A percentile compares a stretch with the other conserved stretches of the same genome.
phyloP scores from a whole-genome alignment of 2,888 invertebrate genomes.

The Helicoverpa assulta region DNA sequence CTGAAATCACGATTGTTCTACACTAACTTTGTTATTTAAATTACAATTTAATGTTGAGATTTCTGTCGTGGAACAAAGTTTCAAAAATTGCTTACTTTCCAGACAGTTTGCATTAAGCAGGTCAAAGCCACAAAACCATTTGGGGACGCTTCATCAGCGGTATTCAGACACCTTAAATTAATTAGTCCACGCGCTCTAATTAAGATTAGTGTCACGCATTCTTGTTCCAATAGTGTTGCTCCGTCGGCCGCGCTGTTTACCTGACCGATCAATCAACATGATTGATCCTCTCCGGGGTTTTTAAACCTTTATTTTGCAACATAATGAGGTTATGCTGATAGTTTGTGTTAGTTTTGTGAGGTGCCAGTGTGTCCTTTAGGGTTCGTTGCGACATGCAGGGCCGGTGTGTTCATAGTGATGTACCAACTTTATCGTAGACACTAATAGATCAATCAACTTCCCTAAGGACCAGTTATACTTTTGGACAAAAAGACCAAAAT shows the following conservation, averaged over 20 bases:
- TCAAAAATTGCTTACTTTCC: background rate
- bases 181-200: conserved; percentile 70
- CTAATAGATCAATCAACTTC: background rate
- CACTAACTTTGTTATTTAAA: background rate
- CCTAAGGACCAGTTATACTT: background rate
- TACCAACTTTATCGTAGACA: background rate
- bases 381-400: conserved; percentile 27
- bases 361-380: conserved; percentile 47
- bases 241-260: conserved; percentile 66
- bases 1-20: background rate
- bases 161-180: conserved; percentile 68
- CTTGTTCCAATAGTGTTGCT: conserved; percentile 74
- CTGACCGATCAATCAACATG: conserved; percentile 79
- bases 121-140: conserved; percentile 32
- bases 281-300: conserved; percentile 78
- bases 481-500: background rate
- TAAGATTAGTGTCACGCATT: conserved; percentile 72
- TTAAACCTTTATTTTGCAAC: conserved; percentile 73
- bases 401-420: background rate
- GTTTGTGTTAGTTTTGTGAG: conserved; percentile 54
- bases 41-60: conserved; percentile 1
- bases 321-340: conserved; percentile 66
- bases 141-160: conserved; percentile 40
- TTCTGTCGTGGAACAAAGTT: background rate
- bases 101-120: conserved; percentile 24